These are phyloP conservation scores for Manis javanica DNA, from an alignment of 2,797 vertebrate species.

Conservation along the genomic window DNA sequence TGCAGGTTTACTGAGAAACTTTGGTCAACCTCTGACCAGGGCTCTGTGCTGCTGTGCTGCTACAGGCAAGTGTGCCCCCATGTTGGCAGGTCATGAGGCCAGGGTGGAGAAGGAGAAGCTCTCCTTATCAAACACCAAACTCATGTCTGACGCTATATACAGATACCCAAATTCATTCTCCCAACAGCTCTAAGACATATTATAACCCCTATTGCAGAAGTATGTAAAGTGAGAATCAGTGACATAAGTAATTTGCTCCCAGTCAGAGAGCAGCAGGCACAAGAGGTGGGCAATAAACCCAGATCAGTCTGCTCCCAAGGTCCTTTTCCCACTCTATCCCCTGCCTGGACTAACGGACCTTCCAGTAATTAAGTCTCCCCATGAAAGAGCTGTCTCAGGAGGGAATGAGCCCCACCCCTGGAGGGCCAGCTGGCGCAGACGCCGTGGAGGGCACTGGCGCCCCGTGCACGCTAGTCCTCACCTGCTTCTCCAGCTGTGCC, in stretches of 20 bases:
- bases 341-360: not conserved
- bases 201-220: not conserved
- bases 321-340: not conserved
- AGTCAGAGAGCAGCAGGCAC: not conserved
- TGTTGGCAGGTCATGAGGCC: not conserved
- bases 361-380: not conserved
- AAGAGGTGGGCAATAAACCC: not conserved
- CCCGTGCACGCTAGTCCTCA: constrained; percentile 71
- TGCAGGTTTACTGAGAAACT: not conserved
- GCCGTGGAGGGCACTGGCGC: not conserved
- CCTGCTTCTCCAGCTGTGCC: constrained; percentile 94
- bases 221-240: not conserved
- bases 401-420: not conserved
- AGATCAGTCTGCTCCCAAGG: not conserved
- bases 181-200: not conserved
- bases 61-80: not conserved
- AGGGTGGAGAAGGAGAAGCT: not conserved
- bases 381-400: not conserved
- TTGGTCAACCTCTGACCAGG: not conserved
- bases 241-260: not conserved
- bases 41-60: not conserved
- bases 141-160: not conserved
- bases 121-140: not conserved
- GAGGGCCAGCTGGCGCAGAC: not conserved
- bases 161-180: not conserved